Base-by-base conservation (phyloP, 2,888 invertebrate species). In the Mesorhabditis sp. region DNA sequence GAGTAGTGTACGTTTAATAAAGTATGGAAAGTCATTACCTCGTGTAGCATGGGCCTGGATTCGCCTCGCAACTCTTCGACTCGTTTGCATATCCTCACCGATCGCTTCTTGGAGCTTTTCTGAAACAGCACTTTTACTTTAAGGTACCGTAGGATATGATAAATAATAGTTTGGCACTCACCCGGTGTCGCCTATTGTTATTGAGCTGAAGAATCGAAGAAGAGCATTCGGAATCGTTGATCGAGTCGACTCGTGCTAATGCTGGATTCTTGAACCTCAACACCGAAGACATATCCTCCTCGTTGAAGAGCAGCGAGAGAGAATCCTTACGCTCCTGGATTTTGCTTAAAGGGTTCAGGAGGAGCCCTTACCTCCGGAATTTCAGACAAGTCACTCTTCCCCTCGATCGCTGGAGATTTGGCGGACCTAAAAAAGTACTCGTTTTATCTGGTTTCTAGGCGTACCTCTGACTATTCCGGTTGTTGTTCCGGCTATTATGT, bases 301-400 rank as follows among this genome's bases (percentile, higher is more conserved):
- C 70, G 61, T 67, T 67, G 67, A 70, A 70, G 7, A 70, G 62
- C 10, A 70, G 62, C 4, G 64, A 64, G 15, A 70, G 58, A 5
- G 67, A 67, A 28, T 62, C 63, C 6, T 7, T 28, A 7, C 63
- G 63, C 41, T 62, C 41, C 63, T 7, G 58, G 2, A 50, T n/a
- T 50, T 10, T 50, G 58, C n/a, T 50, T 10, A 13, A 50, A 13
- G 10, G 2, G 58, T n/a, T 10, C 10, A 50, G 7, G 2, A 13
- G 58, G n/a, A 10, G 7, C 10, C 7, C 2, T n/a, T 50, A 50
- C 7, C 7, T 13, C n/a, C 58, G 58, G 58, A 50, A 50, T 10
- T 50, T 50, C n/a, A 13, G 7, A n/a, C 58, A 50, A 50, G 7
- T 50, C n/a, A 10, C 58, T n/a, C 58, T 50, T 50, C n/a, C 58